Evolutionary conservation across 1,140 invertebrate species (phyloP), one percentile per base, ranked within the genome.

Genomic region (Gryllus bimaculatus): DNA sequence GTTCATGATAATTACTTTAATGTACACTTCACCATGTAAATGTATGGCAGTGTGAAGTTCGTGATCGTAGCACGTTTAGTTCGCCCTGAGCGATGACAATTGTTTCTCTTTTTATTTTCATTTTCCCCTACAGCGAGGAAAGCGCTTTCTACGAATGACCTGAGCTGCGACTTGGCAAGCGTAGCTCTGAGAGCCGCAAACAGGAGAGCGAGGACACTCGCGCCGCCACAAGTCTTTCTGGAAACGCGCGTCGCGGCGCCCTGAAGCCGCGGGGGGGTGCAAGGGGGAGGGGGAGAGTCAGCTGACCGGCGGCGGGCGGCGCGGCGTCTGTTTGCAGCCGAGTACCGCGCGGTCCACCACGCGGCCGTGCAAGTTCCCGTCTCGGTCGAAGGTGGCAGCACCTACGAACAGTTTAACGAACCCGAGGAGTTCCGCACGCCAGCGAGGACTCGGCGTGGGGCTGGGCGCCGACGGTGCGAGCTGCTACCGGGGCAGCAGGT

Each of bases 381-480:
- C 10, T 66, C 54, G 54, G 54, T 66, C 54, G 73, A 75, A 12
- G 80, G 80, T 78, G 79, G 15, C 74, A 73, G n/a, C 74, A 80
- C 73, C 80, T 77, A 78, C 75, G 80, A 80, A 48, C 77, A 66
- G 54, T 80, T 74, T 78, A 75, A 73, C 47, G 80, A 79, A 76
- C 75, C 73, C 47, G 86, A 88, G 79, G 90, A 91, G 82, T 90
- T 91, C 87, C 90, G 92, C 83, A 93, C 93, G 78, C 93, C 76
- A 94, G 92, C 85, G 93, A 95, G 86, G 93, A 94, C 89, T 93
- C 85, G 93, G 93, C 83, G 90, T 95, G 83, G 93, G 93, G 84
- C 89, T 93, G 85, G 91, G 91, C 85, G 80, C 73, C 79, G 13
- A 77, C 47, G 76, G 80, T 77, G 79, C 78, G 48, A 49, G 39